Conservation (phyloP, 2,113 vertebrate species). For the Chlamydotis undulata region DNA sequence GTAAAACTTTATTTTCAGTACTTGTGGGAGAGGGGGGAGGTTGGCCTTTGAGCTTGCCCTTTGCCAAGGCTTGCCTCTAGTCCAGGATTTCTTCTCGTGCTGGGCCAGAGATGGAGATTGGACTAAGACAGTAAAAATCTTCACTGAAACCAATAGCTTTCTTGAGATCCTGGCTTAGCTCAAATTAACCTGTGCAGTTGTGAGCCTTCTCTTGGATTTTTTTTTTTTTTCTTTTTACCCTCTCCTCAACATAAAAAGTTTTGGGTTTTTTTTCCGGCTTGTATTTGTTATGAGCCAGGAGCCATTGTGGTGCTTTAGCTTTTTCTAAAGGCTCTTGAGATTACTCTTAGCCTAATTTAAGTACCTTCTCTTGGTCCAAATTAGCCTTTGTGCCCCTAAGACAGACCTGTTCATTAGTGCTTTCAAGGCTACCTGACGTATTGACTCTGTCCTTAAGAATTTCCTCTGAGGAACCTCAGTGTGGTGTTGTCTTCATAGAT, state of each 20-base stretch:
- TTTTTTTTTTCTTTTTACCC: neutral
- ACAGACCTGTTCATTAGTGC: neutral
- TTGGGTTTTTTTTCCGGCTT: neutral
- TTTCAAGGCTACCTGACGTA: neutral
- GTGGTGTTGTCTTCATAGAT: neutral
- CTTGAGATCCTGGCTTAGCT: neutral
- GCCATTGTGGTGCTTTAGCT: neutral
- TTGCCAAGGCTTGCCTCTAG: neutral
- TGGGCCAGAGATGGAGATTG: neutral
- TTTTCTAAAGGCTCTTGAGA: neutral
- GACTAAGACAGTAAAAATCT: neutral
- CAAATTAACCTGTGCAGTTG: neutral
- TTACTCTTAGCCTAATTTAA: neutral
- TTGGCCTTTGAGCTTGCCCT: neutral
- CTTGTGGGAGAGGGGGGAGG: neutral
- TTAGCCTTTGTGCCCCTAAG: neutral
- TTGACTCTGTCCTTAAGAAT: neutral
- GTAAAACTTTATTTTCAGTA: neutral
- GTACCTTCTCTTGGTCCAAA: neutral
- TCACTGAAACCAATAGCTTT: neutral
- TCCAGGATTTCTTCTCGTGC: neutral
- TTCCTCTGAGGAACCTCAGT: neutral
- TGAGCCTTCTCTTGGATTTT: neutral
- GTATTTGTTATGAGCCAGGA: neutral
- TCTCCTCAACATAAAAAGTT: rapidly evolving